Percentiles rank a stretch among this genome's conserved stretches.
phyloP scores from a whole-genome alignment of 2,888 invertebrate genomes.

The Lordiphosa fenestrarum region DNA sequence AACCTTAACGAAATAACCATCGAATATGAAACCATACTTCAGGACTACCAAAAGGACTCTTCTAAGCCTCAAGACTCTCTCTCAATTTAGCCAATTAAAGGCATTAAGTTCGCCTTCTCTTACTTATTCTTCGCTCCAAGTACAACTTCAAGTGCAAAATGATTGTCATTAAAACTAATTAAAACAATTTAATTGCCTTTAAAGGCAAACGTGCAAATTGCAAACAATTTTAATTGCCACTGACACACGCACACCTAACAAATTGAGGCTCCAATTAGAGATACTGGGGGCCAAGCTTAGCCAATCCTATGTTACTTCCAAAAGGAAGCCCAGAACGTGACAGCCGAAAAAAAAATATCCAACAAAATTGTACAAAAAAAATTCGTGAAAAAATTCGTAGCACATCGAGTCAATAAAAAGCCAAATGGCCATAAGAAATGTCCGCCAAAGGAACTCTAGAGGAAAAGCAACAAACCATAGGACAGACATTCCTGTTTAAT shows the following conservation, averaged over 20 bases:
- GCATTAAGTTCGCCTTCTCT: neutral
- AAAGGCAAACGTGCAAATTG: conserved; percentile 67
- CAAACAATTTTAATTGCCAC: conserved; percentile 61
- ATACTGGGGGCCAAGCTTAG: conserved; percentile 22
- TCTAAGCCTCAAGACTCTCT: too few relatives aligned
- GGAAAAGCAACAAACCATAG: conserved; percentile 30
- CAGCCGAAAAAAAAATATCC: conserved; percentile 12
- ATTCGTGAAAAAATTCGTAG: neutral
- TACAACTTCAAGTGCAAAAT: conserved; percentile 57
- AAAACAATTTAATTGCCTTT: conserved; percentile 69
- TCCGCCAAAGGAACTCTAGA: conserved; percentile 52
- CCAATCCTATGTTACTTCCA: conserved; percentile 11
- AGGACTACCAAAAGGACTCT: too few relatives aligned
- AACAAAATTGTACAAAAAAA: conserved; percentile 17
- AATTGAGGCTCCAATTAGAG: conserved; percentile 48
- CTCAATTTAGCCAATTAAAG: too few relatives aligned
- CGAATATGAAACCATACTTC: too few relatives aligned
- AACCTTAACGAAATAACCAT: too few relatives aligned
- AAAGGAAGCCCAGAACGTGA: conserved; percentile 28
- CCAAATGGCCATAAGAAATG: conserved; percentile 72
- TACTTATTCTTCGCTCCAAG: conserved; percentile 25
- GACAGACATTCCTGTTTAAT: conserved; percentile 66
- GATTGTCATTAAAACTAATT: conserved; percentile 69
- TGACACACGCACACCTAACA: conserved; percentile 7
- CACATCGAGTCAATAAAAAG: conserved; percentile 66